Evolutionary conservation across 2,113 vertebrate species (phyloP), one percentile per base, ranked within the genome.

Genomic region (Rhabdornis inornatus): DNA sequence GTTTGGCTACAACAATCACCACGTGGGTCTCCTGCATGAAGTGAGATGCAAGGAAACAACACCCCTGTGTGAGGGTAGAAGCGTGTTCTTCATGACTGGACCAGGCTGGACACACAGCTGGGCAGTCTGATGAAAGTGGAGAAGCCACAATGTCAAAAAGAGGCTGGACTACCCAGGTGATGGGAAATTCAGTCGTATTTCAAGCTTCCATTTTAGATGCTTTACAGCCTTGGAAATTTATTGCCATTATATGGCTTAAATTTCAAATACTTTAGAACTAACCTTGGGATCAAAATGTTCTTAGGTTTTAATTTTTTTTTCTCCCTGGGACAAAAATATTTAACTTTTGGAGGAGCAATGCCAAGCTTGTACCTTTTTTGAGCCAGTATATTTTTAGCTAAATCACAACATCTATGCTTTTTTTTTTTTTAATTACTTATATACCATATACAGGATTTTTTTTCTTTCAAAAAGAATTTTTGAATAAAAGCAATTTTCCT

Each of bases 201-300:
- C 85, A 75, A n/a, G 16, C 20, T 88, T 91, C 72, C 66, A 42
- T 82, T 69, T 86, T 55, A 40, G 66, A 33, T 13, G 6, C 7
- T 76, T 86, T 68, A 55, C 37, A 79, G 57, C 42, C 78, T 3
- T 64, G 59, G 44, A 74, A 87, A 93, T 94, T 85, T 89, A 56
- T 68, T 86, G 66, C 76, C 42, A 30, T 84, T 83, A 49, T 22
- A 27, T 8, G 91, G 64, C 28, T 87, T 81, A 74, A 94, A 95
- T 81, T 94, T 44, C 64, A 92, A 94, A 92, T 87, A 47, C 72
- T 77, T 83, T 74, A 81, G 59, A 53, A 70, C 12, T 65, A 53
- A 63, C n/a, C 35, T 79, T 90, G 61, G 45, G 74, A 92, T 90
- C 92, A 94, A 94, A 83, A 77, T 88, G 87, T 95, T 82, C 87